Evolutionary conservation across 2,888 invertebrate species (phyloP).

Genomic region (Ellobium chinense): DNA sequence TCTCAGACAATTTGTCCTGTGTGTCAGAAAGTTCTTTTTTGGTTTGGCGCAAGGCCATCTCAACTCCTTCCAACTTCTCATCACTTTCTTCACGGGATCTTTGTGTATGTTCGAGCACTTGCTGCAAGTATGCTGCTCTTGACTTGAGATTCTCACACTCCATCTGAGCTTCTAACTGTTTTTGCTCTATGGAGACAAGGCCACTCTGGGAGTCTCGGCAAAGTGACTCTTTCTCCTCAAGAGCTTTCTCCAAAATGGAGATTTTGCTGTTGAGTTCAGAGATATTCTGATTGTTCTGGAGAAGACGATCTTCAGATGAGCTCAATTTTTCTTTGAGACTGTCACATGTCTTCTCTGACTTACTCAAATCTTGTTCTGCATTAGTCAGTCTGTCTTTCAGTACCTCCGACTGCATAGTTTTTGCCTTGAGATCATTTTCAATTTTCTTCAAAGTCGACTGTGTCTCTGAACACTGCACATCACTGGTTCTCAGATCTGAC

Average conservation of each 20-base stretch:
- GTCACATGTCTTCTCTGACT: conserved; percentile 25
- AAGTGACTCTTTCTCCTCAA: conserved; percentile 37
- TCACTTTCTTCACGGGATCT: not conserved
- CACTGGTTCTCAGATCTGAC: not conserved
- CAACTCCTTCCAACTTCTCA: not conserved
- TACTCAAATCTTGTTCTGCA: conserved; percentile 23
- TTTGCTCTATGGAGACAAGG: conserved; percentile 26
- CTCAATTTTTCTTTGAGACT: conserved; percentile 19
- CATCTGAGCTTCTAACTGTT: conserved; percentile 17
- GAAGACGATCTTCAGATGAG: conserved; percentile 13
- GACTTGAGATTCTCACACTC: conserved; percentile 34
- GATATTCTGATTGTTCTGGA: not conserved
- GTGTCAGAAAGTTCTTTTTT: not conserved
- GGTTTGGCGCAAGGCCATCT: not conserved
- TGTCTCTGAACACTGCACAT: not conserved
- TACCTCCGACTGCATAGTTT: not conserved
- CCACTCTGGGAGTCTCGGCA: conserved; percentile 36
- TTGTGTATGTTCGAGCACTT: not conserved
- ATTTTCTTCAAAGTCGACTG: not conserved
- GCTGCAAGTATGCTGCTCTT: conserved; percentile 1
- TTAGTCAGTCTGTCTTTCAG: not conserved
- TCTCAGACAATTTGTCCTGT: conserved; percentile 8
- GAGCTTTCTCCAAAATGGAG: conserved; percentile 11
- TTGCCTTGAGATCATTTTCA: not conserved
- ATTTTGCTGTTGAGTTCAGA: conserved; percentile 11